phyloP scores from a whole-genome alignment of 2,797 vertebrate species.

The Etheostoma perlongum region DNA sequence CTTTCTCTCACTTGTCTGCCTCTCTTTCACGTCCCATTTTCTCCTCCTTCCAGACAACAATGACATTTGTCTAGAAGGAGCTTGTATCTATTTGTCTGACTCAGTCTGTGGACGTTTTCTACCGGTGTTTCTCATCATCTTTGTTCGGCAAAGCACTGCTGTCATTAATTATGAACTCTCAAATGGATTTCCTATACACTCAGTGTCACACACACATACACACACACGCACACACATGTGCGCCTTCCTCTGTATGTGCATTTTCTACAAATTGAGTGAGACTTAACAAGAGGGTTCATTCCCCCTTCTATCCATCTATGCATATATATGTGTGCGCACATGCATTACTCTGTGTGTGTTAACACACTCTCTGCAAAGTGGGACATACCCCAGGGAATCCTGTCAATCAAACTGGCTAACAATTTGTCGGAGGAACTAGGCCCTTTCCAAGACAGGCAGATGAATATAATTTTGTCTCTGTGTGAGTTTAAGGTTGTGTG shows the following conservation, averaged over 20 bases:
- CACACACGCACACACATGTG: not conserved
- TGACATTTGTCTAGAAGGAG: not conserved
- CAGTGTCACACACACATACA: constrained; percentile 18
- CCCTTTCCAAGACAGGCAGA: constrained; percentile 51
- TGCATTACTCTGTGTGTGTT: not conserved
- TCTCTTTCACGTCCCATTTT: not conserved
- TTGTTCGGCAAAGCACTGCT: constrained; percentile 30
- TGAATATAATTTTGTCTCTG: constrained; percentile 11
- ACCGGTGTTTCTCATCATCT: constrained; percentile 38
- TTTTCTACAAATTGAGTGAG: constrained; percentile 52
- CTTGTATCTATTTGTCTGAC: constrained; percentile 43
- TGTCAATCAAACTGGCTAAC: constrained; percentile 65
- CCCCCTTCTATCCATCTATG: constrained; percentile 9
- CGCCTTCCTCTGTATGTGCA: constrained; percentile 16
- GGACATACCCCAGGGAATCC: constrained; percentile 57
- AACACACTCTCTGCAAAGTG: constrained; percentile 22
- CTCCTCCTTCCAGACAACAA: constrained; percentile 25
- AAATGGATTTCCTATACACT: constrained; percentile 51
- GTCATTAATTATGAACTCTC: constrained; percentile 56
- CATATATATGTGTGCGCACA: not conserved
- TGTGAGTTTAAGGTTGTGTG: constrained; percentile 2
- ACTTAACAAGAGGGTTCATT: constrained; percentile 47
- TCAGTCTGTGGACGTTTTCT: constrained; percentile 30
- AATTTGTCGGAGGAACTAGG: constrained; percentile 69
- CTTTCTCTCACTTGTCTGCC: not conserved